Percentiles rank a stretch among this genome's conserved stretches.
These are phyloP conservation scores for Plectropomus leopardus DNA, from an alignment of 2,113 vertebrate species.

Conservation along the genomic window DNA sequence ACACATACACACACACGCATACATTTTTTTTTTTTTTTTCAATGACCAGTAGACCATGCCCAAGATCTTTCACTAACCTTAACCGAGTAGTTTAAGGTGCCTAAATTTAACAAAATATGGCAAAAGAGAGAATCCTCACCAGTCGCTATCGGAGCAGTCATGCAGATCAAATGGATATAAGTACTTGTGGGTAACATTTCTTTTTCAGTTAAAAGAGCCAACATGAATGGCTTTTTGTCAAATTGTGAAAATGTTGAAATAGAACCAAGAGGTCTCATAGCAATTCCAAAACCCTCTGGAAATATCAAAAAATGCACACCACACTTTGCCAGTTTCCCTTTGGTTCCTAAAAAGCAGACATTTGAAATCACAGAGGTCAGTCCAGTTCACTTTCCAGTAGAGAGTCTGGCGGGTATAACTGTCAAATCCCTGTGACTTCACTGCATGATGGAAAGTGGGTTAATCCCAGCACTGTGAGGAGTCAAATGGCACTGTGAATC, in stretches of 20 bases:
- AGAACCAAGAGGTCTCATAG: background rate
- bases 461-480: slow-evolving; percentile 33
- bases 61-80: no score
- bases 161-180: background rate
- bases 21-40: no score
- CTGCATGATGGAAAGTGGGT: slow-evolving; percentile 30
- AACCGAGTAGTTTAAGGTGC: no score
- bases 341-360: slow-evolving; percentile 14
- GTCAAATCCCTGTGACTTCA: slow-evolving; percentile 45
- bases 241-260: background rate
- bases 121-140: background rate
- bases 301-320: background rate
- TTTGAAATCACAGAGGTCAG: slow-evolving; percentile 36
- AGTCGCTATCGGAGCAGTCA: background rate
- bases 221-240: background rate
- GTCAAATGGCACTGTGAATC: slow-evolving; percentile 26
- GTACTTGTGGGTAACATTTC: background rate
- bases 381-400: slow-evolving; percentile 23
- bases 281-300: background rate
- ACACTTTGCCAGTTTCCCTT: slow-evolving; percentile 9
- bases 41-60: no score
- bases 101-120: background rate
- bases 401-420: slow-evolving; percentile 30
- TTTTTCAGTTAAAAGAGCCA: background rate
- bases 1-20: no score